Percentiles rank a stretch among this genome's conserved stretches.
Conservation (phyloP, 1,140 invertebrate species). For the Drosophila yakuba region DNA sequence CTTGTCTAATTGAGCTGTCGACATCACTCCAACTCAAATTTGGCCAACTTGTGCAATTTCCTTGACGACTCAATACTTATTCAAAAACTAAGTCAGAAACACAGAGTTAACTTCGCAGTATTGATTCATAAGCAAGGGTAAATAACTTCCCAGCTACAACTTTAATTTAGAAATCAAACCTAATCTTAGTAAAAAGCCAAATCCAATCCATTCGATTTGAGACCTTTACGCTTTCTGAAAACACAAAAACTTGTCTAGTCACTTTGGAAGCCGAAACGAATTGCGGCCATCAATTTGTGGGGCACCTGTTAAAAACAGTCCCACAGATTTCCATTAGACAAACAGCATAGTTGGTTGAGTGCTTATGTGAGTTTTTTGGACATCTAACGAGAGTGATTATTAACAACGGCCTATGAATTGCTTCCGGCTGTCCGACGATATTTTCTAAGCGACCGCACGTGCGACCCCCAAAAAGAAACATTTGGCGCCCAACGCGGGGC, state of each 20-base stretch:
- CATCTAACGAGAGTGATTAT: slow-evolving; percentile 36
- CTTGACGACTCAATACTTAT: slow-evolving; percentile 32
- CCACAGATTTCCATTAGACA: slow-evolving; percentile 34
- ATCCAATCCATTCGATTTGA: background rate
- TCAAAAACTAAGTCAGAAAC: slow-evolving; percentile 6
- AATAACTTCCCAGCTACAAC: background rate
- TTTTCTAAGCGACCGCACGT: slow-evolving; percentile 55
- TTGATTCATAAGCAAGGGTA: slow-evolving; percentile 12
- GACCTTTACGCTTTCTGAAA: background rate
- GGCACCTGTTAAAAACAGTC: slow-evolving; percentile 39
- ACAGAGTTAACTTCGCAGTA: slow-evolving; percentile 7
- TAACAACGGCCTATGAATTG: slow-evolving; percentile 30
- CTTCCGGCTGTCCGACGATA: slow-evolving; percentile 44
- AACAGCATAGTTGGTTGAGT: slow-evolving; percentile 12
- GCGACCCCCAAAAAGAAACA: slow-evolving; percentile 53
- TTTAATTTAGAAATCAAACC: background rate
- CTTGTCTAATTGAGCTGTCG: slow-evolving; percentile 52
- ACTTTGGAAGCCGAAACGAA: slow-evolving; percentile 15
- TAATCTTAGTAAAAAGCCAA: background rate
- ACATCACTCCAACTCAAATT: slow-evolving; percentile 33
- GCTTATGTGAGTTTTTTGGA: slow-evolving; percentile 7
- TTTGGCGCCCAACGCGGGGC: slow-evolving; percentile 30
- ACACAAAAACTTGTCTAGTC: slow-evolving; percentile 19
- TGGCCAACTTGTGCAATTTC: slow-evolving; percentile 38
- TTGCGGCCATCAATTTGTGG: slow-evolving; percentile 25